These are phyloP conservation scores for Protomyctophum bolini DNA, from an alignment of 2,113 vertebrate species.

Conservation along the genomic window DNA sequence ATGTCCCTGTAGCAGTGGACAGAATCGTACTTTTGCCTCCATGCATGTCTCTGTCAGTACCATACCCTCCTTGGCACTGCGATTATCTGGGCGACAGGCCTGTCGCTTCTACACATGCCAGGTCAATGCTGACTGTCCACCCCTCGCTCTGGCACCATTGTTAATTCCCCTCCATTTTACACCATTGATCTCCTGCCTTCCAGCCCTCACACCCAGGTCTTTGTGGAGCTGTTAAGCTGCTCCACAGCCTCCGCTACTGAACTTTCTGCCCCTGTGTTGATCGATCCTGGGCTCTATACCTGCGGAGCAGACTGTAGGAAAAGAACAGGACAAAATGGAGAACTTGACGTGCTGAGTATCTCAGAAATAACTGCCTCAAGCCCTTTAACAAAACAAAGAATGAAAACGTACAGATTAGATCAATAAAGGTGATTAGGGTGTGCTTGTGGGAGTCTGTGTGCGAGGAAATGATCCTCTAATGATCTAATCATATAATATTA, in stretches of 20 bases:
- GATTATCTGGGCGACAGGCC: constrained; percentile 50
- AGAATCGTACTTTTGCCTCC: constrained; percentile 25
- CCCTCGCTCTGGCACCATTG: constrained; percentile 55
- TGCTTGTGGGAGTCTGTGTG: too few relatives aligned
- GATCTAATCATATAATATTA: too few relatives aligned
- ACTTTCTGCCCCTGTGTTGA: constrained; percentile 58
- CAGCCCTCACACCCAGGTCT: constrained; percentile 52
- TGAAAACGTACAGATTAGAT: background rate
- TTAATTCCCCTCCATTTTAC: constrained; percentile 70
- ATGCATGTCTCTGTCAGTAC: constrained; percentile 25
- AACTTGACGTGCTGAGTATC: constrained; percentile 1
- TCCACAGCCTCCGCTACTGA: constrained; percentile 36
- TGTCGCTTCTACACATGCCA: constrained; percentile 46
- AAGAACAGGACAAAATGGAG: constrained; percentile 29
- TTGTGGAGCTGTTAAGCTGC: constrained; percentile 67
- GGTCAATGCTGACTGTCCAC: constrained; percentile 58
- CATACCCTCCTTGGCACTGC: constrained; percentile 27
- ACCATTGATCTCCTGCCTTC: constrained; percentile 72
- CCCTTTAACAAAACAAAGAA: background rate
- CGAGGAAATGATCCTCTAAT: too few relatives aligned
- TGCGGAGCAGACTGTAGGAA: constrained; percentile 23
- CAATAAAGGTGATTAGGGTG: too few relatives aligned
- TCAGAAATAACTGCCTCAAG: background rate
- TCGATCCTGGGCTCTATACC: constrained; percentile 35
- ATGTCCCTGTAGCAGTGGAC: constrained; percentile 20